Percentiles rank a stretch among this genome's conserved stretches.
These are phyloP conservation scores for Ia io DNA, from an alignment of 2,113 vertebrate genomes.

Conservation along the genomic window DNA sequence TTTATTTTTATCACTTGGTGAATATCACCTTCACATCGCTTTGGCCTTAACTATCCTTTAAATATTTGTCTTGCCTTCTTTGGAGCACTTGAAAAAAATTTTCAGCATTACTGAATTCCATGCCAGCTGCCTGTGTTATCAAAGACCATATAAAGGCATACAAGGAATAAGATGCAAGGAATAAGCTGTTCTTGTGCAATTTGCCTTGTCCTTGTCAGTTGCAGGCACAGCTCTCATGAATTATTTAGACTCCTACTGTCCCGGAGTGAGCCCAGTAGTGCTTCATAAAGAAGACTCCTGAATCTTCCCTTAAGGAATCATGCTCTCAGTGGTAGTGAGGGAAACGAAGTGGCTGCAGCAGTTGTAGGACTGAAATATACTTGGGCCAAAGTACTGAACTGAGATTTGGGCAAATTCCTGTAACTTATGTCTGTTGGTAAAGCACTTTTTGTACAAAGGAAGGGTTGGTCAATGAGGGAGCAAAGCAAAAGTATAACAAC, in stretches of 20 bases:
- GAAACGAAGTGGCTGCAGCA: background rate
- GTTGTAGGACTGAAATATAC: background rate
- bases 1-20: slow-evolving; percentile 11
- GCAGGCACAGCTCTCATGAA: slow-evolving; percentile 23
- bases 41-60: slow-evolving; percentile 39
- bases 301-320: background rate
- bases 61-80: slow-evolving; percentile 42
- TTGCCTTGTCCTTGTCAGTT: slow-evolving; percentile 31
- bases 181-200: slow-evolving; percentile 10
- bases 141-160: background rate
- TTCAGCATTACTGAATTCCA: background rate
- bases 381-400: background rate
- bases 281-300: background rate
- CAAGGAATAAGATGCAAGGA: background rate
- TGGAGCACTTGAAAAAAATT: background rate
- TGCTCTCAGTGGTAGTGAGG: background rate
- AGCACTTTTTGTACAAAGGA: background rate
- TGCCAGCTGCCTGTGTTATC: slow-evolving; percentile 5
- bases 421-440: background rate
- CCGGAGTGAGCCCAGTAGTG: background rate
- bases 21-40: background rate
- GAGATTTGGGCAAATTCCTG: background rate
- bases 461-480: background rate
- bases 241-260: slow-evolving; percentile 44
- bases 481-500: background rate